phyloP scores from a whole-genome alignment of 2,888 invertebrate genomes.

The Leptinotarsa juncta region DNA sequence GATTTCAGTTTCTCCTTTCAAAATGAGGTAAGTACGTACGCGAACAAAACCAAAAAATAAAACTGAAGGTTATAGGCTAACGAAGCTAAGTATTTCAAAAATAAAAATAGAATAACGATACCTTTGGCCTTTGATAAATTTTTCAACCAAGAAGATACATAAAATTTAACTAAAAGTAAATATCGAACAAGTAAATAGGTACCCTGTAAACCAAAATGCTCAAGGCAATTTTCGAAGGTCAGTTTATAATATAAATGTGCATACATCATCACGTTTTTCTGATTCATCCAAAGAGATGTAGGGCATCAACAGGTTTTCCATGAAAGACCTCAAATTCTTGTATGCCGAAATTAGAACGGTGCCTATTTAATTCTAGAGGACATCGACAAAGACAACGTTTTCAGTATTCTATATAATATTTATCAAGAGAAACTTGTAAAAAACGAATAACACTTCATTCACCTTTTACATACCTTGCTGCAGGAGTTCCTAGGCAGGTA shows the following conservation, averaged over 20 bases:
- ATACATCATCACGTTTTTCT: constrained; percentile 7
- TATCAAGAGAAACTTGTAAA: background rate
- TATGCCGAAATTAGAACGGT: too few relatives aligned
- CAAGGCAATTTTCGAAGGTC: constrained; percentile 6
- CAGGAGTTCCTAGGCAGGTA: background rate
- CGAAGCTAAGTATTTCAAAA: background rate
- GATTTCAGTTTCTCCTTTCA: background rate
- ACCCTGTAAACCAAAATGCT: constrained; percentile 2
- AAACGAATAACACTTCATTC: background rate
- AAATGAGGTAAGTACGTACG: background rate
- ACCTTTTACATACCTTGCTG: constrained; percentile 6
- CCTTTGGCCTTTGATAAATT: background rate
- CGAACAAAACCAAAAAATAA: background rate
- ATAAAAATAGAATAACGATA: background rate
- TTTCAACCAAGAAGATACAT: background rate
- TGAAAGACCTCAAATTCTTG: background rate
- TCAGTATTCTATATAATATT: background rate
- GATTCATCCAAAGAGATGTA: constrained; percentile 2
- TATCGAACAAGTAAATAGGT: background rate
- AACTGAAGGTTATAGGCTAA: background rate
- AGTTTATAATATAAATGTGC: constrained; percentile 8
- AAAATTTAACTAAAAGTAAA: background rate
- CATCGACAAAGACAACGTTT: background rate
- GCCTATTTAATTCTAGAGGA: background rate
- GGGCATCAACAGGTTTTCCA: constrained; percentile 15